Evolutionary conservation across 1,140 invertebrate species (phyloP).

Genomic region (Thaumetopoea pityocampa): DNA sequence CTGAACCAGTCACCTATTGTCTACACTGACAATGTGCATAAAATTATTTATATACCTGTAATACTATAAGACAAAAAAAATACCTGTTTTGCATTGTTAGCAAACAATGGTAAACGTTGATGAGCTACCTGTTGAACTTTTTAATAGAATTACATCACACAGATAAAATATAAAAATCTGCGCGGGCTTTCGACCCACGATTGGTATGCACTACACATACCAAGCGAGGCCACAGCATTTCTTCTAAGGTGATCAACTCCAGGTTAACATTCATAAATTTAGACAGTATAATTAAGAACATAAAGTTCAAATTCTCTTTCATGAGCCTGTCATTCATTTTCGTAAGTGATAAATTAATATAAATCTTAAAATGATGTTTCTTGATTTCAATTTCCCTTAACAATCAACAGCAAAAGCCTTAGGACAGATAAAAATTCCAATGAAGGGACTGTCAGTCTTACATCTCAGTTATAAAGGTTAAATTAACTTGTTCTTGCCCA

Average conservation of each 20-base stretch:
- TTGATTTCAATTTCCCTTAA: slow-evolving; percentile 10
- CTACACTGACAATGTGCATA: too few relatives aligned
- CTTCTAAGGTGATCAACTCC: slow-evolving; percentile 54
- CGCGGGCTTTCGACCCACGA: slow-evolving; percentile 16
- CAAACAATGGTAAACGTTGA: slow-evolving; percentile 17
- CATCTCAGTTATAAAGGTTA: not conserved
- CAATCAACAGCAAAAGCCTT: slow-evolving; percentile 1
- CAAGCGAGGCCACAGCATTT: slow-evolving; percentile 55
- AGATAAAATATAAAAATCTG: slow-evolving; percentile 28
- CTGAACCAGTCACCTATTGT: too few relatives aligned
- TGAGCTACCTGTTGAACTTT: too few relatives aligned
- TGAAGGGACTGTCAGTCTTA: slow-evolving; percentile 3
- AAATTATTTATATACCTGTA: too few relatives aligned
- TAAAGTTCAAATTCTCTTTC: slow-evolving; percentile 25
- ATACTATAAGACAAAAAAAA: too few relatives aligned
- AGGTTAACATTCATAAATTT: slow-evolving; percentile 17
- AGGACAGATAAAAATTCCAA: not conserved
- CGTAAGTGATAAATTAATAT: slow-evolving; percentile 8
- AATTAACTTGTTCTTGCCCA: slow-evolving; percentile 1
- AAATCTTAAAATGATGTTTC: slow-evolving; percentile 1
- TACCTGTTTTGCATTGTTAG: too few relatives aligned
- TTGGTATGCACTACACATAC: slow-evolving; percentile 33
- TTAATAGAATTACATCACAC: slow-evolving; percentile 20
- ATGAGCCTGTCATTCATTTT: slow-evolving; percentile 15
- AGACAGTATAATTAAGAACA: slow-evolving; percentile 4